Conservation (phyloP, 2,113 vertebrate species). For the Mionectes macconnelli region DNA sequence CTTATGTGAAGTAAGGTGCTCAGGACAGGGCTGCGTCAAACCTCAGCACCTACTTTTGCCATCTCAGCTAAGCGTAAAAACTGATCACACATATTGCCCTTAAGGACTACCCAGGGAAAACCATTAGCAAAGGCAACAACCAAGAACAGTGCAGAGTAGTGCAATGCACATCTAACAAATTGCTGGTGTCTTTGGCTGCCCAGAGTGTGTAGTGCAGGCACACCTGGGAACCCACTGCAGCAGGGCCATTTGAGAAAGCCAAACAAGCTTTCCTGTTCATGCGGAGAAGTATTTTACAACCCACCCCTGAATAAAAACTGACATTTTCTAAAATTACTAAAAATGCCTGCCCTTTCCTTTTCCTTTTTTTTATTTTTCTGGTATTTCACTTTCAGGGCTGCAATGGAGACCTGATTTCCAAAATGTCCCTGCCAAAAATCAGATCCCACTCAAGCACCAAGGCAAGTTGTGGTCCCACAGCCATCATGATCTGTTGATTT, state of each 20-base stretch:
- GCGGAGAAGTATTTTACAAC: neutral
- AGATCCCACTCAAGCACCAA: neutral
- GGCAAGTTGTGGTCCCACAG: neutral
- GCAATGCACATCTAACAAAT: neutral
- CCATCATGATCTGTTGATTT: neutral
- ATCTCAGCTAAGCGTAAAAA: neutral
- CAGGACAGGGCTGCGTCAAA: neutral
- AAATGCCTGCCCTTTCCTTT: neutral
- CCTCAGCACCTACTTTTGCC: neutral
- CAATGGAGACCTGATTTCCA: neutral
- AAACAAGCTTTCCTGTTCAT: neutral
- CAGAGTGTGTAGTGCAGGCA: rapidly evolving
- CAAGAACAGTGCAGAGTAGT: neutral
- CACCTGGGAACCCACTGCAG: neutral
- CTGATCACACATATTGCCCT: neutral
- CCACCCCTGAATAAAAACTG: neutral
- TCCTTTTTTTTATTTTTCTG: neutral
- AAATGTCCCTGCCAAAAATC: neutral
- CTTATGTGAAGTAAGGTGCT: neutral
- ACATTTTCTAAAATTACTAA: neutral
- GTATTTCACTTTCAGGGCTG: neutral
- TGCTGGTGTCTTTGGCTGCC: neutral
- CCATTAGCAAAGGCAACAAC: neutral
- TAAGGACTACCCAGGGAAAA: neutral
- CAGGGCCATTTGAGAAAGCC: neutral